phyloP scores from a whole-genome alignment of 1,140 invertebrate species.

The Telenomus remus region DNA sequence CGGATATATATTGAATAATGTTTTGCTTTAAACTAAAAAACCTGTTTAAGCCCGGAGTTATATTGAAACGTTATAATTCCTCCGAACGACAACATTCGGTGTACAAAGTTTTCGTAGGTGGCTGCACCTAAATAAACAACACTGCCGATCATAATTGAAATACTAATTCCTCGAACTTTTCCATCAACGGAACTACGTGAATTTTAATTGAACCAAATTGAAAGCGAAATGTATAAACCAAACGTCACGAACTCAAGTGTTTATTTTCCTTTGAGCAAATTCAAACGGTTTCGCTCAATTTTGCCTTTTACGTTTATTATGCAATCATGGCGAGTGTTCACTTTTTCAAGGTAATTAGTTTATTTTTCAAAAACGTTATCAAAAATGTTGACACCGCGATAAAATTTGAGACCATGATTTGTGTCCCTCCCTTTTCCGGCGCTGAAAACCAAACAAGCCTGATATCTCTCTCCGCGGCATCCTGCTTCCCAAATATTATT shows the following conservation, averaged over 20 bases:
- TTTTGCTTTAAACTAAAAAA: too few relatives aligned
- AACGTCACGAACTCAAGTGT: conserved; percentile 10
- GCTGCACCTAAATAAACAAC: background rate
- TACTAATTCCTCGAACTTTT: conserved; percentile 1
- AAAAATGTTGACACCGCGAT: background rate
- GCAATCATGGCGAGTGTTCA: conserved; percentile 17
- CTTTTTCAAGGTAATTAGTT: too few relatives aligned
- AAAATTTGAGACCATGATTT: background rate
- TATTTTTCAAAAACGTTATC: too few relatives aligned
- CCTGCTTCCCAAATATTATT: conserved; percentile 26
- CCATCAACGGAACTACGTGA: background rate
- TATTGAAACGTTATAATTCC: too few relatives aligned
- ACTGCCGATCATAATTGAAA: background rate
- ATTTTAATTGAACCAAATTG: conserved; percentile 10
- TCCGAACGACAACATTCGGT: too few relatives aligned
- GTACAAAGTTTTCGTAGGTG: too few relatives aligned
- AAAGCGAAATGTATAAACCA: conserved; percentile 6
- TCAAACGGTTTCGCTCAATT: conserved; percentile 24
- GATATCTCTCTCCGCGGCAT: conserved; percentile 13
- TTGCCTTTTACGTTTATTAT: conserved; percentile 11
- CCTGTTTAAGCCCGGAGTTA: too few relatives aligned
- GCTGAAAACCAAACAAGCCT: conserved; percentile 9
- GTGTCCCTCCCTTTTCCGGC: background rate
- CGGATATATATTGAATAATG: too few relatives aligned
- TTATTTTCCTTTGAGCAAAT: conserved; percentile 14